These are phyloP conservation scores for Danionella dracula DNA, from an alignment of 2,797 vertebrate species.

Conservation along the genomic window DNA sequence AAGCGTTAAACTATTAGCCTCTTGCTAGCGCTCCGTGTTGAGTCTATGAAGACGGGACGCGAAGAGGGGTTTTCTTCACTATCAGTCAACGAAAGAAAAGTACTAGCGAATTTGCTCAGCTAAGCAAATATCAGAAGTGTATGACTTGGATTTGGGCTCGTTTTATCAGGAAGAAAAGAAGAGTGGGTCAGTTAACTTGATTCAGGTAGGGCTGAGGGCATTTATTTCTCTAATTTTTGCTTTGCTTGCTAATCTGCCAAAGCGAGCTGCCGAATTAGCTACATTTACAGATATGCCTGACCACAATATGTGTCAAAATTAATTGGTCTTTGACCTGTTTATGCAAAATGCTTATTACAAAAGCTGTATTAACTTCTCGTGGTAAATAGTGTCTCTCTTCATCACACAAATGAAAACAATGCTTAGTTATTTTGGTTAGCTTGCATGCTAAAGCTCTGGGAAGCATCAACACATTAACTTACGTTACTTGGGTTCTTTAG, in stretches of 20 bases:
- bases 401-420: background rate
- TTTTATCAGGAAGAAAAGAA: constrained; percentile 10
- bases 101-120: background rate
- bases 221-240: constrained; percentile 20
- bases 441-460: constrained; percentile 19
- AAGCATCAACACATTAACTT: constrained; percentile 16
- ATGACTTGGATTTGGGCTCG: constrained; percentile 17
- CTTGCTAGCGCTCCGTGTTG: constrained; percentile 15
- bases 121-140: background rate
- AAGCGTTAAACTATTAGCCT: constrained; percentile 21
- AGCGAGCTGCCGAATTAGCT: constrained; percentile 26
- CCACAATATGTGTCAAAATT: background rate
- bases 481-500: background rate
- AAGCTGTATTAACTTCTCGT: background rate
- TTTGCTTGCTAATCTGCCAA: constrained; percentile 33
- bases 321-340: background rate
- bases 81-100: constrained; percentile 18
- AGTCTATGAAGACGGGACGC: constrained; percentile 8
- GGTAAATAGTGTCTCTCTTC: background rate
- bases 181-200: constrained; percentile 20
- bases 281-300: constrained; percentile 3
- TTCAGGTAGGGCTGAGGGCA: constrained; percentile 30
- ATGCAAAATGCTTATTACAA: background rate
- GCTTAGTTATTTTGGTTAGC: constrained; percentile 15
- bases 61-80: background rate